These are phyloP conservation scores for Oryzias sinensis DNA, from an alignment of 2,797 vertebrate species.

Conservation along the genomic window DNA sequence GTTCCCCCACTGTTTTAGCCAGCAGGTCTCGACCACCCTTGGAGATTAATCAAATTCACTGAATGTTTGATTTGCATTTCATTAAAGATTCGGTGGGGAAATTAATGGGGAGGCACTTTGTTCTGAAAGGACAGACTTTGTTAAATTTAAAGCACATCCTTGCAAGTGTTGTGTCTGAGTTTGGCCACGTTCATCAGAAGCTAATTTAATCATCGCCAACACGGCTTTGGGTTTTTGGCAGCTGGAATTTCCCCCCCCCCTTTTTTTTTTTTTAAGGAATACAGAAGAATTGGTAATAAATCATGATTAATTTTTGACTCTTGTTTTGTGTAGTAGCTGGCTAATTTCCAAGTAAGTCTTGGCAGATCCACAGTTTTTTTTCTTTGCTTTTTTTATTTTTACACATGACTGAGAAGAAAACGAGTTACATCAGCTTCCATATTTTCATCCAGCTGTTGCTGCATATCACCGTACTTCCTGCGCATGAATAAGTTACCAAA, in stretches of 20 bases:
- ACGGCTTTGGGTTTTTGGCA: slow-evolving; percentile 7
- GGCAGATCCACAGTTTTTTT: slow-evolving; percentile 3
- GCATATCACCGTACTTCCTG: slow-evolving; percentile 1
- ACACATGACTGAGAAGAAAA: slow-evolving; percentile 28
- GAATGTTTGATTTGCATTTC: slow-evolving; percentile 72
- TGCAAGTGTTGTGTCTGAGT: slow-evolving; percentile 22
- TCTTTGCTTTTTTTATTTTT: too few relatives aligned
- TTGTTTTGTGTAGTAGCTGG: slow-evolving; percentile 23
- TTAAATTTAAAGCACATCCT: slow-evolving; percentile 33
- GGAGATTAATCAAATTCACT: slow-evolving; percentile 72
- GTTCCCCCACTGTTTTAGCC: slow-evolving; percentile 63
- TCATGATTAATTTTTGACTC: not conserved
- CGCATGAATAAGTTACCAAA: slow-evolving; percentile 16
- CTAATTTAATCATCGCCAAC: slow-evolving; percentile 20
- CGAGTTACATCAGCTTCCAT: slow-evolving; percentile 8
- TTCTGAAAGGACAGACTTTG: slow-evolving; percentile 34
- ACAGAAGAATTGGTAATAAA: not conserved
- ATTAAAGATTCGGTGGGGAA: slow-evolving; percentile 60
- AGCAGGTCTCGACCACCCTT: slow-evolving; percentile 60
- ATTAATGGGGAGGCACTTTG: slow-evolving; percentile 54
- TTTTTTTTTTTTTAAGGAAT: slow-evolving; percentile 4
- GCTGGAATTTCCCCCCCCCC: not conserved
- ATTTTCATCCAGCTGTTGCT: slow-evolving; percentile 16
- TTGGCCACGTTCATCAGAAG: slow-evolving; percentile 22
- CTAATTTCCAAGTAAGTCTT: slow-evolving; percentile 15